Base-by-base conservation (phyloP, 2,888 invertebrate genomes). In the Siphlonurus alternatus region DNA sequence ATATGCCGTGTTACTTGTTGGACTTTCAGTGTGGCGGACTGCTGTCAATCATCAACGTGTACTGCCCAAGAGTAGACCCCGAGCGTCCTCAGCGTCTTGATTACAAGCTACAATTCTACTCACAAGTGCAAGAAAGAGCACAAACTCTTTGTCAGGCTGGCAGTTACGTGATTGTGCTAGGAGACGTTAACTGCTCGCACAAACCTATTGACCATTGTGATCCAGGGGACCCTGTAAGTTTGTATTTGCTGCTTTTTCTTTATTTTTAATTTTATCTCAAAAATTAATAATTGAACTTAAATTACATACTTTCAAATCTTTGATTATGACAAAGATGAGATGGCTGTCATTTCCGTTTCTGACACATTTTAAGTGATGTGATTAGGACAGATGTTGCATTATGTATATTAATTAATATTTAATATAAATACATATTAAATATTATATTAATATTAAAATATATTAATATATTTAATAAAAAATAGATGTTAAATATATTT, bases 181-280 rank as follows among this genome's bases (percentile, higher is more conserved):
- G 80, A 15, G 79, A 80, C 68, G 69, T 80, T 20, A 80, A 80
- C 70, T 75, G 74, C 2, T 71, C 74, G 15, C 78, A 78, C 67
- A 73, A 70, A 67, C 67, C 66, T n/a, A 73, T 79, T 54, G 79
- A 80, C 69, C 73, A 74, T 66, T 78, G 78, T 73, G 76, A 79
- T 63, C 74, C 77, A n/a, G 71, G 71, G n/a, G 67, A 69, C 61
- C 67, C 65, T 61, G 65, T 53, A 66, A 65, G 68, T 61, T 24
- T 5, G n/a, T 23, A 23, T 1, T 25, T 10, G 23, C 19, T 54
- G 22, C 20, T 1, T 15, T 53, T 22, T 18, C 51, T 18, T 51
- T 7, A 38, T 20, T 61, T n/a, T 23, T 20, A 15, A 18, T 24
- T 63, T 64, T 23, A 24, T 63, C 22, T n/a, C 19, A 53, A 7